A percentile compares a stretch with the other conserved stretches of the same genome.
Conservation (phyloP, 2,113 vertebrate genomes). For the Pelusios castaneus region DNA sequence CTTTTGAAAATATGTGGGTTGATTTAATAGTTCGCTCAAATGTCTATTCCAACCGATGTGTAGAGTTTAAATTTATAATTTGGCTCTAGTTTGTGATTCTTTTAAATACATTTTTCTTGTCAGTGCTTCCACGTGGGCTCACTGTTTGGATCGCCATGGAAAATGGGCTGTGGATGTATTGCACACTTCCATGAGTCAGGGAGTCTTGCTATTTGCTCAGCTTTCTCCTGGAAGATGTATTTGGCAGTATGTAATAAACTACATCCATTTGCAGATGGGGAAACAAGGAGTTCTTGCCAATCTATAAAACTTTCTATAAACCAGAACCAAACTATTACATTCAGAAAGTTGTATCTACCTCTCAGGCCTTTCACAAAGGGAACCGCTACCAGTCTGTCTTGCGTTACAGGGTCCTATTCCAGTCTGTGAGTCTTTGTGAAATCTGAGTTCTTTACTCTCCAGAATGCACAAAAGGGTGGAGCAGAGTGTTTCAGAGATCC, state of each 20-base stretch:
- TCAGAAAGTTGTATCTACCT: background rate
- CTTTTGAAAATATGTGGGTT: background rate
- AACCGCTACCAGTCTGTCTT: background rate
- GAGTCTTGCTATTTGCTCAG: background rate
- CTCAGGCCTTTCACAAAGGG: background rate
- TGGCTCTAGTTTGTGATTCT: fast-evolving
- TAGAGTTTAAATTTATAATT: background rate
- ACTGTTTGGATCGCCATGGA: fast-evolving
- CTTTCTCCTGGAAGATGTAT: background rate
- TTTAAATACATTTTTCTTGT: background rate
- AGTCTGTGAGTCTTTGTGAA: background rate
- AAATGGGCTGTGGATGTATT: background rate
- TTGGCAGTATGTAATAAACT: background rate
- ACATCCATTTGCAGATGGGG: background rate
- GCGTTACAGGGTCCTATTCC: background rate
- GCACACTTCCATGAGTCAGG: background rate
- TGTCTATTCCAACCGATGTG: background rate
- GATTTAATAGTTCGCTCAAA: fast-evolving
- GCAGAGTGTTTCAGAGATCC: background rate
- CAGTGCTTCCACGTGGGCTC: background rate
- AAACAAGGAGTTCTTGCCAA: background rate
- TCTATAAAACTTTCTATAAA: background rate
- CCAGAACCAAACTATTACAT: background rate
- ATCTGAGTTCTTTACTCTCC: background rate
- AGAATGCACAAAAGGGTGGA: background rate